Evolutionary conservation across 2,888 invertebrate genomes (phyloP), one percentile per base, ranked within the genome.

Genomic region (Drosophila cognata): DNA sequence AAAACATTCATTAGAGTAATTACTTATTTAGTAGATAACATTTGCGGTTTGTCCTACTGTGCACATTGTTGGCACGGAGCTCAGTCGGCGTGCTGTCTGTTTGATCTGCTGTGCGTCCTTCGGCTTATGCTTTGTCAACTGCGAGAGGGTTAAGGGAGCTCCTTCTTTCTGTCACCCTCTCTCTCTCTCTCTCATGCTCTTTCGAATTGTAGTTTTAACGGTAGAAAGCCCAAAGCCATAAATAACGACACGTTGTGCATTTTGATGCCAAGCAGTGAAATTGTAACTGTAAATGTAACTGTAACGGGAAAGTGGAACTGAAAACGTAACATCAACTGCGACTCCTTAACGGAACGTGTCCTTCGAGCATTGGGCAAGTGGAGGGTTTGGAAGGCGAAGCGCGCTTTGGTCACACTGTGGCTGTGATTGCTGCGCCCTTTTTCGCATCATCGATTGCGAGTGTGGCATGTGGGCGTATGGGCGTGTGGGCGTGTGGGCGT

Each of bases 161-260:
- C 11, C 43, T 11, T 11, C 21, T 11, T 11, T 43, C 5, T 29
- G 43, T 36, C 53, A 48, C 25, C 6, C n/a, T 5, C 36, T 31
- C 21, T n/a, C 25, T 5, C 28, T 7, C 18, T 28, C 52, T 2
- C 31, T 11, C 18, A 18, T 43, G 36, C 50, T 53, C 33, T 48
- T 31, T 53, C 58, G 71, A 65, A 64, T 43, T 63, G 57, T 52
- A 70, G 83, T 67, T 57, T 67, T 71, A 77, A 70, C 70, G 64
- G 53, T 64, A 68, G 69, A 70, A 25, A 18, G 64, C 67, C 69
- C 71, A 79, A 79, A 76, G 64, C 71, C 78, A 85, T 88, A 89
- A 88, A 87, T 84, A 87, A 89, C 76, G 88, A 84, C 85, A 88
- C 85, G 85, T 77, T 89, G 79, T 89, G 86, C 88, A 86, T 89